Conservation (phyloP, 2,797 vertebrate genomes). For the Schizopygopsis malacanthus region DNA sequence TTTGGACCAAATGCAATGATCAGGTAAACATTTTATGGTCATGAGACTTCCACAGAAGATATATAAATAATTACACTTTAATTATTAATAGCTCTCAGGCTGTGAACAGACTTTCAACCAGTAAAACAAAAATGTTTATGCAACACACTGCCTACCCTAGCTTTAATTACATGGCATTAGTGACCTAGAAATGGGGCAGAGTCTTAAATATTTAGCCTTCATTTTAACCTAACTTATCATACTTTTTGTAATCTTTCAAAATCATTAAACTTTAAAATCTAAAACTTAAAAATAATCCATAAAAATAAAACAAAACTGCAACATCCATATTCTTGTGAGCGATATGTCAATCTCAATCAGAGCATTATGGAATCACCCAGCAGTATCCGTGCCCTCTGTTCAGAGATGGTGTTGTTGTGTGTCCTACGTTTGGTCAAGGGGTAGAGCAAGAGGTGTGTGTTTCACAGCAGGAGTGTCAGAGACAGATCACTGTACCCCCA, state of each 20-base stretch:
- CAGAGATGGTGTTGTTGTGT: conserved; percentile 27
- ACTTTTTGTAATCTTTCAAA: neutral
- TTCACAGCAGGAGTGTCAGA: conserved; percentile 48
- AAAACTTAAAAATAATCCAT: neutral
- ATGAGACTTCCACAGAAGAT: neutral
- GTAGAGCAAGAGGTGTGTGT: conserved; percentile 46
- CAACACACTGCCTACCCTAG: neutral
- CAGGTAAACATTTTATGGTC: neutral
- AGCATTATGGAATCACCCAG: conserved; percentile 3
- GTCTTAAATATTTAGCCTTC: too few relatives aligned
- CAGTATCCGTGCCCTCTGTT: conserved; percentile 46
- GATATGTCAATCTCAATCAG: neutral
- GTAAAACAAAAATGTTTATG: neutral
- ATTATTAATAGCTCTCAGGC: neutral
- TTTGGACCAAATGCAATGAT: neutral
- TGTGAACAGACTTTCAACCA: neutral
- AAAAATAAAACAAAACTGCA: neutral
- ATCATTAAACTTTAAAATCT: neutral
- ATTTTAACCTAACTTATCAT: too few relatives aligned
- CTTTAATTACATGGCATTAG: neutral
- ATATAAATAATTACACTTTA: neutral
- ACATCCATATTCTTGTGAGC: neutral
- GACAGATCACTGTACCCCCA: conserved; percentile 42
- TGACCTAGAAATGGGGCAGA: neutral
- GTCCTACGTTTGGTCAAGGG: conserved; percentile 35